phyloP scores from a whole-genome alignment of 2,888 invertebrate species.

The Amphipoea oculea region DNA sequence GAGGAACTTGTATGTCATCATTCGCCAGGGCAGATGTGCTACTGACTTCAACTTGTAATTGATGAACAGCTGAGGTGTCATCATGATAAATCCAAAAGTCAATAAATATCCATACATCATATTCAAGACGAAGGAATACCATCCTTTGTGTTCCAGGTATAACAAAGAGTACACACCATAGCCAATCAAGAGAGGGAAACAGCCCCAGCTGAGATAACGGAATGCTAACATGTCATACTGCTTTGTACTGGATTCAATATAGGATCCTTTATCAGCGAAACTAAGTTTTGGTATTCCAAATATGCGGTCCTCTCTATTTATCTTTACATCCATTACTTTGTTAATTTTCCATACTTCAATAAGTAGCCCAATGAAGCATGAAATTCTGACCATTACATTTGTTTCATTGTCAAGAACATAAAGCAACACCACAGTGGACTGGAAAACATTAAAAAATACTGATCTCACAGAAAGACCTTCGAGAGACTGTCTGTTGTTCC shows the following conservation, averaged over 20 bases:
- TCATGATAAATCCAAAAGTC: constrained; percentile 99
- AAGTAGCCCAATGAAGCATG: constrained; percentile 97
- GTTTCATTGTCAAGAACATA: constrained; percentile 99
- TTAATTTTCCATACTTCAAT: constrained; percentile 99
- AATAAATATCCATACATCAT: constrained; percentile 99
- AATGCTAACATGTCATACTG: constrained; percentile 99
- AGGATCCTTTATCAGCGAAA: constrained; percentile 98
- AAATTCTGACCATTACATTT: constrained; percentile 98
- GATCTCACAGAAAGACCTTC: constrained; percentile 99
- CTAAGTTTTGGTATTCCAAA: constrained; percentile 95
- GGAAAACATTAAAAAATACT: constrained; percentile 99
- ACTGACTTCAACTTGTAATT: constrained; percentile 99
- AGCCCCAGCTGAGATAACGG: constrained; percentile 98
- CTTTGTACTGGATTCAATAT: constrained; percentile 98
- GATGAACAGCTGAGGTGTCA: constrained; percentile 99
- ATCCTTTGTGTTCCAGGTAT: constrained; percentile 99
- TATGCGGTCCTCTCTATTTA: constrained; percentile 93
- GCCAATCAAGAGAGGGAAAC: constrained; percentile 98
- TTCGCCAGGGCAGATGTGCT: constrained; percentile 99
- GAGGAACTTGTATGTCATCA: constrained; percentile 99
- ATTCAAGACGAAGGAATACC: constrained; percentile 99
- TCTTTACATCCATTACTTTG: constrained; percentile 95
- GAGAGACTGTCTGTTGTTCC: constrained; percentile 99
- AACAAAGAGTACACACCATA: constrained; percentile 98
- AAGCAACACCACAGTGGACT: constrained; percentile 97